These are phyloP conservation scores for Didymodactylos carnosus DNA, from an alignment of 2,888 invertebrate species.

Conservation along the genomic window DNA sequence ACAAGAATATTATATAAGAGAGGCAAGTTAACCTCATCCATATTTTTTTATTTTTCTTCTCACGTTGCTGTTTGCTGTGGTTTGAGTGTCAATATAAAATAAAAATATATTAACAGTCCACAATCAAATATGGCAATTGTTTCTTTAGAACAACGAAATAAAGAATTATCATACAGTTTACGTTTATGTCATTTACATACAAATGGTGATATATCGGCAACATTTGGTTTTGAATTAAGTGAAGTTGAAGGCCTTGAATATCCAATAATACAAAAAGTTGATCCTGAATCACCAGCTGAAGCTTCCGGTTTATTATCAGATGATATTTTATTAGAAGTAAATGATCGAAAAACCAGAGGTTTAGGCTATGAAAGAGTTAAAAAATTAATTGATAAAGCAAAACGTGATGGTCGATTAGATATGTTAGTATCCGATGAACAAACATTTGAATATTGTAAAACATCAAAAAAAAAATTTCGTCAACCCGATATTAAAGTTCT, in stretches of 20 bases:
- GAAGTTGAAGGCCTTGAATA: neutral
- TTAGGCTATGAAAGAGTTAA: conserved; percentile 2
- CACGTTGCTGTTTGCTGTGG: too few species aligned
- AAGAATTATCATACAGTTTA: neutral
- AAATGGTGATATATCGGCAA: neutral
- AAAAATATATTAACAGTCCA: too few species aligned
- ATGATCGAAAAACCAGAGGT: conserved; percentile 4
- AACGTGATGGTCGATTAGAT: conserved; percentile 6
- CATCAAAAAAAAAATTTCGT: neutral
- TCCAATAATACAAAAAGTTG: neutral
- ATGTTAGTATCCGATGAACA: conserved; percentile 3
- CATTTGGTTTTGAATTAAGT: neutral
- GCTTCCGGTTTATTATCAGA: conserved; percentile 2
- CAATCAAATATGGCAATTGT: too few species aligned
- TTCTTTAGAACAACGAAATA: neutral
- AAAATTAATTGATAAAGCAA: conserved; percentile 9
- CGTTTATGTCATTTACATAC: conserved; percentile 1
- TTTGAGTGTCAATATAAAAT: too few species aligned
- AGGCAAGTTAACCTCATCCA: too few species aligned
- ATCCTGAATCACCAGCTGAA: conserved; percentile 10
- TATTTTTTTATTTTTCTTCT: too few species aligned
- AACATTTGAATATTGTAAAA: neutral
- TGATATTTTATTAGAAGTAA: conserved; percentile 8
- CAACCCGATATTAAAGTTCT: neutral
- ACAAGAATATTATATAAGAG: too few species aligned